Evolutionary conservation across 2,797 vertebrate genomes (phyloP).

Genomic region (Amphiprion clarkii): DNA sequence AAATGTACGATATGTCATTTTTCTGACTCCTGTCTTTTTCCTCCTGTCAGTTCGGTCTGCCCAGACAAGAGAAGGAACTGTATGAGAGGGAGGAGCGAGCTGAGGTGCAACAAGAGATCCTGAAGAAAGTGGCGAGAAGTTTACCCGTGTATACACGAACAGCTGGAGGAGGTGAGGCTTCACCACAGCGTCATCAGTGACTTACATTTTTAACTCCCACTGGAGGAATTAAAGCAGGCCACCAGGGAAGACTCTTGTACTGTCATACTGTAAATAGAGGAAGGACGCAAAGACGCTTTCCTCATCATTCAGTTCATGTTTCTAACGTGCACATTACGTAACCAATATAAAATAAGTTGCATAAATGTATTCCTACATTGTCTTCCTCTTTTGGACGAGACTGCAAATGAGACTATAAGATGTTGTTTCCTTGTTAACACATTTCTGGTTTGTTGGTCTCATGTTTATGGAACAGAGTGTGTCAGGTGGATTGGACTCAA

Average conservation of each 20-base stretch:
- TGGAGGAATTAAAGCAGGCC: not conserved
- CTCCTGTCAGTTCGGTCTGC: conserved; percentile 83
- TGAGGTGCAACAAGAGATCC: conserved; percentile 92
- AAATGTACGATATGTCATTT: not conserved
- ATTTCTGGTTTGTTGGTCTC: not conserved
- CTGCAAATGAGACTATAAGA: not conserved
- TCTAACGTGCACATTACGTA: not conserved
- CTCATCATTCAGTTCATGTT: conserved; percentile 1
- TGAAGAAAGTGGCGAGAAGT: conserved; percentile 90
- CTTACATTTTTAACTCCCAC: not conserved
- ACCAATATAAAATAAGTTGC: not conserved
- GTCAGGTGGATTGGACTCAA: conserved; percentile 36
- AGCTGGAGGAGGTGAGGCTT: conserved; percentile 88
- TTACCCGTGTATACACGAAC: conserved; percentile 92
- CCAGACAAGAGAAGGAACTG: conserved; percentile 92
- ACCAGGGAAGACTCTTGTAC: not conserved
- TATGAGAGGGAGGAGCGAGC: conserved; percentile 93
- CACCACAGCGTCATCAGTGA: not conserved
- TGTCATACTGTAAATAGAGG: conserved; percentile 3
- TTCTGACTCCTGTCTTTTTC: not conserved
- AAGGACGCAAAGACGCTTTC: not conserved
- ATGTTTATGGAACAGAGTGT: conserved; percentile 34
- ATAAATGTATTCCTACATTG: conserved; percentile 1
- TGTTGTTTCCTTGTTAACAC: conserved; percentile 13
- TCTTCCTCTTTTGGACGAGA: conserved; percentile 30